phyloP scores from a whole-genome alignment of 2,888 invertebrate genomes.

The Hymenopus coronatus region DNA sequence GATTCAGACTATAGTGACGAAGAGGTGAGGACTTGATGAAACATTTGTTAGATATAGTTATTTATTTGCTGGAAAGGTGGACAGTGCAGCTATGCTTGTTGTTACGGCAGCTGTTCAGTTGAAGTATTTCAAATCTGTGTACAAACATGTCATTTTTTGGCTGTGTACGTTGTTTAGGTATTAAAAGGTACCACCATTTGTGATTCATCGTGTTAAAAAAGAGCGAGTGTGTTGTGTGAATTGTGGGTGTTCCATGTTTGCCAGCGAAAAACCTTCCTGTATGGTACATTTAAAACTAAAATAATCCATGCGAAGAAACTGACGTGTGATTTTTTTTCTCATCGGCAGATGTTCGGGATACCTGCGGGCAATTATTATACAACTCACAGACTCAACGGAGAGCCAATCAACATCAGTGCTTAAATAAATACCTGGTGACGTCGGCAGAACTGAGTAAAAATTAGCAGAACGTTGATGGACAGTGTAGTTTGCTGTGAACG shows the following conservation, averaged over 20 bases:
- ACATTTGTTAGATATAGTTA: background rate
- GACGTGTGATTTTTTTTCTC: conserved; percentile 23
- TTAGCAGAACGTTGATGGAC: background rate
- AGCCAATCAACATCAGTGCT: conserved; percentile 31
- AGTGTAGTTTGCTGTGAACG: background rate
- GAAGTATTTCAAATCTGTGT: background rate
- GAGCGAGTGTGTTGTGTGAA: background rate
- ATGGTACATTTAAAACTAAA: background rate
- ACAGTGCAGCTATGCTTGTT: background rate
- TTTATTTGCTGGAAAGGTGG: background rate
- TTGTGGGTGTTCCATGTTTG: background rate
- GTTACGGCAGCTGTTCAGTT: background rate
- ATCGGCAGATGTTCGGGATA: conserved; percentile 32
- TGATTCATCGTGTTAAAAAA: background rate
- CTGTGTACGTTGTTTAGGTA: background rate
- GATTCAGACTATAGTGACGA: conserved; percentile 32
- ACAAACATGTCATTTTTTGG: background rate
- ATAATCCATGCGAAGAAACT: background rate
- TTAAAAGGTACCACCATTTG: background rate
- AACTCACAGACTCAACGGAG: conserved; percentile 31
- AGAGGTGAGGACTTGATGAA: conserved; percentile 31
- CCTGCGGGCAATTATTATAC: conserved; percentile 28
- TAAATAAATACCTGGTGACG: conserved; percentile 8
- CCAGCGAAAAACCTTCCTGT: background rate
- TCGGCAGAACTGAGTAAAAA: background rate